These are phyloP conservation scores for Alouatta palliata DNA, from an alignment of 2,113 vertebrate genomes.

Conservation along the genomic window DNA sequence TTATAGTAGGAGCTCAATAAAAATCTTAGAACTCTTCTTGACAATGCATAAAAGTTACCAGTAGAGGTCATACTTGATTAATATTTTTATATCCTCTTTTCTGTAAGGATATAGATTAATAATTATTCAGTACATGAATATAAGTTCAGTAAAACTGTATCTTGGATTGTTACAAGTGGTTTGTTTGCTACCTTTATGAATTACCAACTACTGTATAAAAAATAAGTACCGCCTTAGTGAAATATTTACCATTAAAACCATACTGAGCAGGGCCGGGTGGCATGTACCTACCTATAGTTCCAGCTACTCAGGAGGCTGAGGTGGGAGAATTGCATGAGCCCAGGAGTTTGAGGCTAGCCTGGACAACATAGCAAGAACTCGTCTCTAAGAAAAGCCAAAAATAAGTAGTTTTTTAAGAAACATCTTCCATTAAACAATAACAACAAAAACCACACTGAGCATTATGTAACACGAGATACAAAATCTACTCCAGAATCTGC, in stretches of 20 bases:
- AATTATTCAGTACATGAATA: not conserved
- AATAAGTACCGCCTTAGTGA: not conserved
- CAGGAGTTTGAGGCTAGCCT: not conserved
- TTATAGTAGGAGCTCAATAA: not conserved
- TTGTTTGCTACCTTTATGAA: not conserved
- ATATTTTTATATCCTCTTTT: conserved; percentile 14
- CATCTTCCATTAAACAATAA: not conserved
- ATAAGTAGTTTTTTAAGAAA: not conserved
- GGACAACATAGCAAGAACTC: not conserved
- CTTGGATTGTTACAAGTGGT: not conserved
- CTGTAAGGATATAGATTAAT: not conserved
- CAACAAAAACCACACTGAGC: not conserved
- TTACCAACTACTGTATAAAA: not conserved
- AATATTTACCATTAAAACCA: conserved; percentile 19
- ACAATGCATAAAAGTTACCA: conserved; percentile 63
- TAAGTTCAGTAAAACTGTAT: conserved; percentile 30
- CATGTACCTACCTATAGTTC: not conserved
- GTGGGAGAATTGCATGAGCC: not conserved
- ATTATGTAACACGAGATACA: not conserved
- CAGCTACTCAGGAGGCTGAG: not conserved
- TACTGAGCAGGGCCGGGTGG: not conserved
- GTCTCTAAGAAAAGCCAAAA: not conserved
- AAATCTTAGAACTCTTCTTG: conserved; percentile 9
- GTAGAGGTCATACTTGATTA: conserved; percentile 64
- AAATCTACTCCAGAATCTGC: not conserved